These are phyloP conservation scores for Rachycentron canadum DNA, from an alignment of 2,797 vertebrate genomes.

Conservation along the genomic window DNA sequence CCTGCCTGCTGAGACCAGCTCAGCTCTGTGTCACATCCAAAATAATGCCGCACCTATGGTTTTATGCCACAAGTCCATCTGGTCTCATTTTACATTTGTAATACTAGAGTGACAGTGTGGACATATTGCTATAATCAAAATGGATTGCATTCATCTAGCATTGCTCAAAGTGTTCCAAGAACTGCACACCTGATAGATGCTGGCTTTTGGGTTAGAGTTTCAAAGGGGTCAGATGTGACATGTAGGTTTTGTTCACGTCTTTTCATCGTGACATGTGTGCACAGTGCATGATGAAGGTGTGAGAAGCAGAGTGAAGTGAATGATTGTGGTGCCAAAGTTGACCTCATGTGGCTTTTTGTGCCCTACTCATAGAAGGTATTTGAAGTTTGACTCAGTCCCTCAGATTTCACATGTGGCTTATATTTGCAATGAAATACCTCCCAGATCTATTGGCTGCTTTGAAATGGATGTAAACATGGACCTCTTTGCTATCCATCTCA, in stretches of 20 bases:
- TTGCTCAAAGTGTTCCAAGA: conserved; percentile 48
- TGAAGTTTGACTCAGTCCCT: conserved; percentile 71
- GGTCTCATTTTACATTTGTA: conserved; percentile 62
- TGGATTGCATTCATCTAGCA: conserved; percentile 39
- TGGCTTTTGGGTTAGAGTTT: conserved; percentile 51
- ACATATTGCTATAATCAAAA: conserved; percentile 60
- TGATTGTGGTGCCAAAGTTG: conserved; percentile 63
- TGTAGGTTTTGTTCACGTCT: conserved; percentile 28
- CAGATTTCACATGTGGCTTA: conserved; percentile 80
- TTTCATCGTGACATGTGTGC: conserved; percentile 35
- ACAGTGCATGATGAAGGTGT: conserved; percentile 60
- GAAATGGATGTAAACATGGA: conserved; percentile 75
- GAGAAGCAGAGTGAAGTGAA: conserved; percentile 54
- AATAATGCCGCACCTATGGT: conserved; percentile 19
- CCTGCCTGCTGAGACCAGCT: conserved; percentile 63
- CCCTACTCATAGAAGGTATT: conserved; percentile 59
- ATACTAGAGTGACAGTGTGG: conserved; percentile 45
- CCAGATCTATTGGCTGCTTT: conserved; percentile 73
- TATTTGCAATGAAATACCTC: conserved; percentile 74
- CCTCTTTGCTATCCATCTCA: conserved; percentile 46
- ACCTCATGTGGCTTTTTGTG: conserved; percentile 72
- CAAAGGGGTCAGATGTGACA: conserved; percentile 57
- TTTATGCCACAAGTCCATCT: conserved; percentile 59
- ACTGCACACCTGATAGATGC: conserved; percentile 29
- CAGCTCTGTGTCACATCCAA: conserved; percentile 42